Conservation (phyloP, 2,888 invertebrate genomes). For the Ischnura elegans region DNA sequence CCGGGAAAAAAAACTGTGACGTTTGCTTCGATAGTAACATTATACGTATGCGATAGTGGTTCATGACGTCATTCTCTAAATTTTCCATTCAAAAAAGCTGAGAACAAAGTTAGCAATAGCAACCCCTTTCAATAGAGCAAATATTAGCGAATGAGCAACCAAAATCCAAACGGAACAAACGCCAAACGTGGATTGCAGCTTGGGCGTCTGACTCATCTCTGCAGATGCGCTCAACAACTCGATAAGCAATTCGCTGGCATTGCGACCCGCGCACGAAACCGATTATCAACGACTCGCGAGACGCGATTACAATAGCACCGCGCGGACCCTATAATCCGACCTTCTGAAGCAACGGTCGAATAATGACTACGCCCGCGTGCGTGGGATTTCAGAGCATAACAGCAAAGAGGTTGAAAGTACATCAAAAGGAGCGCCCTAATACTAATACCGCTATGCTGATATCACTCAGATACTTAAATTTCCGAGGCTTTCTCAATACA, state of each 20-base stretch:
- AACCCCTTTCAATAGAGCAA: no score
- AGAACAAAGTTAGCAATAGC: no score
- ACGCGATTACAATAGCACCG: background rate
- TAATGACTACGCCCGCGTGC: background rate
- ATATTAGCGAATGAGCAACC: background rate
- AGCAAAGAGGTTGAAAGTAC: no score
- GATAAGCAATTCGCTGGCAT: background rate
- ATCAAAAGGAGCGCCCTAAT: no score
- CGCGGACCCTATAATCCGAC: background rate
- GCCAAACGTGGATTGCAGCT: background rate
- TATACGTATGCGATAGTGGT: no score
- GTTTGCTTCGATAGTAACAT: no score
- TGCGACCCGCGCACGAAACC: background rate
- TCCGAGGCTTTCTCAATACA: no score
- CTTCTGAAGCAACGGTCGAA: background rate
- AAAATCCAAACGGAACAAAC: background rate
- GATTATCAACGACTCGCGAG: background rate
- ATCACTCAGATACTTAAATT: no score
- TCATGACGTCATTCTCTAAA: no score
- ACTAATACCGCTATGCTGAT: no score
- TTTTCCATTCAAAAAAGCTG: no score
- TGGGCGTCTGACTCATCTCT: background rate
- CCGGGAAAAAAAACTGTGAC: no score
- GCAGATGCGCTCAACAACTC: background rate
- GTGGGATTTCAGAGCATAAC: background rate